Percentiles rank a stretch among this genome's conserved stretches.
Evolutionary conservation across 2,113 vertebrate genomes (phyloP).

Genomic region (Myotis brandtii): DNA sequence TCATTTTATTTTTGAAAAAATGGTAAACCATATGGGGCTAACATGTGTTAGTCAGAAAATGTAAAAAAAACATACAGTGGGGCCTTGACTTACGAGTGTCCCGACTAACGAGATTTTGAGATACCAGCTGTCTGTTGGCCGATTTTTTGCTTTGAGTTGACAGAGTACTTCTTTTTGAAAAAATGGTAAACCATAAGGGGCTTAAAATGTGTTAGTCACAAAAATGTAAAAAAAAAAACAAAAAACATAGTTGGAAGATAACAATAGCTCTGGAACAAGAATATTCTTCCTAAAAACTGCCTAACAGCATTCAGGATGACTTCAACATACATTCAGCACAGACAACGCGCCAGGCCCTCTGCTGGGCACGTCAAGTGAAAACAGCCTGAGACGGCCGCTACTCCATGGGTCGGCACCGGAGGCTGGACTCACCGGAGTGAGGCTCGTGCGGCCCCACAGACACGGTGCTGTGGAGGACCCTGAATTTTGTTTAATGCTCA

Average conservation of each 20-base stretch:
- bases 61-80: background rate
- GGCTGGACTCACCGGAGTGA: background rate
- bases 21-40: background rate
- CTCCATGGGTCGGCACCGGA: too few relatives aligned
- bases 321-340: background rate
- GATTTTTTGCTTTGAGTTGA: too few relatives aligned
- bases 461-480: background rate
- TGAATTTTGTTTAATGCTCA: background rate
- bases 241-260: background rate
- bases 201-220: too few relatives aligned
- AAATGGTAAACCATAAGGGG: conserved; percentile 3
- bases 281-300: background rate
- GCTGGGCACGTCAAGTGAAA: background rate
- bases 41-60: conserved; percentile 27
- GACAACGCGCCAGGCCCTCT: background rate
- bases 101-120: too few relatives aligned
- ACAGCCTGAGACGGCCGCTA: background rate
- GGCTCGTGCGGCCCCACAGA: background rate
- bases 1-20: conserved; percentile 45
- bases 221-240: too few relatives aligned
- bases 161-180: too few relatives aligned
- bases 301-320: conserved; percentile 20
- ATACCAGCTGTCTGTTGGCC: too few relatives aligned
- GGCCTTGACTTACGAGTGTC: too few relatives aligned
- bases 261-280: background rate